Evolutionary conservation across 1,140 invertebrate genomes (phyloP).

Genomic region (Aphidius ervi): DNA sequence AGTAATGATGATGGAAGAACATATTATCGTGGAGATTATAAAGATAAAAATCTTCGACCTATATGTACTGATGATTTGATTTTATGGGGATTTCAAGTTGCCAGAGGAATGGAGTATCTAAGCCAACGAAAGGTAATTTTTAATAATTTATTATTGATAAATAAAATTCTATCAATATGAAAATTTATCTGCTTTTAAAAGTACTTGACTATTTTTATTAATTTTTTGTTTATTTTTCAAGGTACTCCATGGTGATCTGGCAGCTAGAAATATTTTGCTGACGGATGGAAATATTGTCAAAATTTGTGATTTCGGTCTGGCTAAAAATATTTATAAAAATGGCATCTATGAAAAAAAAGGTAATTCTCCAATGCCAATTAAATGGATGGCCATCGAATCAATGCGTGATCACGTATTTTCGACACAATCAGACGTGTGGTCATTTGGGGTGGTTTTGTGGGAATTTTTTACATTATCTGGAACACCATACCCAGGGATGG

Average conservation of each 20-base stretch:
- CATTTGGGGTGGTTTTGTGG: slow-evolving; percentile 90
- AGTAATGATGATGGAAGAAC: slow-evolving; percentile 60
- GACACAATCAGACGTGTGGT: slow-evolving; percentile 90
- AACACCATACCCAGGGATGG: slow-evolving; percentile 83
- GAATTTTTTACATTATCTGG: slow-evolving; percentile 88
- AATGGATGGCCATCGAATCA: slow-evolving; percentile 82
- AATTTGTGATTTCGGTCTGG: slow-evolving; percentile 96
- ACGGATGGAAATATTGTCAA: slow-evolving; percentile 86
- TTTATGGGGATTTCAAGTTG: slow-evolving; percentile 90
- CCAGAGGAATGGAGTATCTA: slow-evolving; percentile 93
- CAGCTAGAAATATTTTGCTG: slow-evolving; percentile 92
- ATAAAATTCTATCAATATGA: neutral
- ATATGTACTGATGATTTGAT: slow-evolving; percentile 79
- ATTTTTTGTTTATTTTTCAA: slow-evolving; percentile 34
- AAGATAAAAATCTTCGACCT: slow-evolving; percentile 59
- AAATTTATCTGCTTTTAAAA: neutral
- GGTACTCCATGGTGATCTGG: slow-evolving; percentile 92
- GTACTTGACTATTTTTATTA: neutral
- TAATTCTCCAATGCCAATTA: slow-evolving; percentile 70
- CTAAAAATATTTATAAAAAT: slow-evolving; percentile 85
- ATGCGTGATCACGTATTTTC: slow-evolving; percentile 77
- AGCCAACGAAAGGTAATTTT: slow-evolving; percentile 71
- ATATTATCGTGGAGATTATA: slow-evolving; percentile 69
- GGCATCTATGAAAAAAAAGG: slow-evolving; percentile 92
- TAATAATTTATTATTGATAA: no score